Evolutionary conservation across 2,888 invertebrate species (phyloP).

Genomic region (Schizotus pectinicornis): DNA sequence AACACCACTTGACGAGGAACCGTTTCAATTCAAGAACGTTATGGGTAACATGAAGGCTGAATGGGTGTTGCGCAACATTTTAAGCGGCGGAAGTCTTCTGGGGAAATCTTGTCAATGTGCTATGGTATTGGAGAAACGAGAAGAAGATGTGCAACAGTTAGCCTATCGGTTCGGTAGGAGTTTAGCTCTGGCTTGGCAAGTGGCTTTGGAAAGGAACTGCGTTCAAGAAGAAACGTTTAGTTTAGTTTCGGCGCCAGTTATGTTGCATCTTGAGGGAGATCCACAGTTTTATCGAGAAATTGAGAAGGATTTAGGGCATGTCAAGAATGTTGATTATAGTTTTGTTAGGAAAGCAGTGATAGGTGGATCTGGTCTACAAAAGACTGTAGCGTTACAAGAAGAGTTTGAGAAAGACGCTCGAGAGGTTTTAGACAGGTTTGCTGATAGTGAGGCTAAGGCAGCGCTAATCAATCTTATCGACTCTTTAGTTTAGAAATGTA

Average conservation of each 20-base stretch:
- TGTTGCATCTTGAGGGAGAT: slow-evolving; percentile 78
- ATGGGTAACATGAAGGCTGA: slow-evolving; percentile 72
- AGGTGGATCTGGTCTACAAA: slow-evolving; percentile 71
- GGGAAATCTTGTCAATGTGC: slow-evolving; percentile 87
- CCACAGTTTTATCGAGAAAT: slow-evolving; percentile 70
- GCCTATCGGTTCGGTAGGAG: slow-evolving; percentile 89
- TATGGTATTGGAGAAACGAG: slow-evolving; percentile 80
- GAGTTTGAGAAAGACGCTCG: too few relatives aligned
- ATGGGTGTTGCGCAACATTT: slow-evolving; percentile 77
- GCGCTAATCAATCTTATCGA: too few relatives aligned
- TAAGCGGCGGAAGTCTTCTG: slow-evolving; percentile 74
- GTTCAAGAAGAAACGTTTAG: slow-evolving; percentile 66
- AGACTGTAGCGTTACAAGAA: slow-evolving; percentile 56
- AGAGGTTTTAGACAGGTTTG: too few relatives aligned
- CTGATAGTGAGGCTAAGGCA: too few relatives aligned
- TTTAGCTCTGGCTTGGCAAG: slow-evolving; percentile 86
- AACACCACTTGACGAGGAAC: slow-evolving; percentile 39
- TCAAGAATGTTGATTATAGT: slow-evolving; percentile 68
- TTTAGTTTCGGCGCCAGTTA: slow-evolving; percentile 79
- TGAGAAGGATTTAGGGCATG: slow-evolving; percentile 66
- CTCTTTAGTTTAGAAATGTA: too few relatives aligned
- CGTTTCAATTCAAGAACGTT: slow-evolving; percentile 42
- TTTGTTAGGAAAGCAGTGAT: slow-evolving; percentile 54
- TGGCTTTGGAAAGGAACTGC: slow-evolving; percentile 70
- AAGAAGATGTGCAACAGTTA: slow-evolving; percentile 71